Conservation (phyloP, 23 tunicate genomes). For the Phallusia fumigata region DNA sequence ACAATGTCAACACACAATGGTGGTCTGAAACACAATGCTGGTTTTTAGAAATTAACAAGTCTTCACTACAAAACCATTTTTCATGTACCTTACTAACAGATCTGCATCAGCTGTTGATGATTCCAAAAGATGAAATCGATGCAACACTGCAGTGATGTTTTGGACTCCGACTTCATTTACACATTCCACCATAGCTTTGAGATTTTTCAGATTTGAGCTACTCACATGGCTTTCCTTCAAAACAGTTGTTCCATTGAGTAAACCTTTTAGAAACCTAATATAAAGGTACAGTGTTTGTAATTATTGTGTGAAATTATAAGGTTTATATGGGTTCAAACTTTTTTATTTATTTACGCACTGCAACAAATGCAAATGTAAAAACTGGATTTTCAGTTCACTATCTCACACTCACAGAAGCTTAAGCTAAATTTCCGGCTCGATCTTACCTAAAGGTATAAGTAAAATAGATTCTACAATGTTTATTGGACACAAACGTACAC, state of each 20-base stretch:
- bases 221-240: slow-evolving; percentile 60
- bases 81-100: neutral
- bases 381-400: too few relatives aligned
- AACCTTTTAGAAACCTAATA: slow-evolving; percentile 43
- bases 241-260: slow-evolving; percentile 38
- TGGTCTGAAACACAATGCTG: slow-evolving; percentile 10
- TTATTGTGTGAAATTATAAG: too few relatives aligned
- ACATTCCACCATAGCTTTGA: slow-evolving; percentile 33
- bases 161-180: slow-evolving; percentile 14
- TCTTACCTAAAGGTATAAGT: too few relatives aligned
- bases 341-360: too few relatives aligned
- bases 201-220: slow-evolving; percentile 68
- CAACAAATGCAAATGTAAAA: too few relatives aligned
- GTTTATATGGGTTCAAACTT: too few relatives aligned
- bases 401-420: too few relatives aligned
- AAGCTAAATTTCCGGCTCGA: too few relatives aligned
- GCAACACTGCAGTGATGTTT: slow-evolving; percentile 26
- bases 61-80: too few relatives aligned
- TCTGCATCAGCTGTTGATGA: neutral
- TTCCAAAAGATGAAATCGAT: neutral
- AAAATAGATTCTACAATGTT: too few relatives aligned
- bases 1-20: slow-evolving; percentile 69
- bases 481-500: too few relatives aligned
- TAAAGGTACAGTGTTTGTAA: too few relatives aligned
- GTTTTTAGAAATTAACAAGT: neutral